Evolutionary conservation across 2,113 vertebrate species (phyloP), one percentile per base, ranked within the genome.

Genomic region (Ploceus nigricollis): DNA sequence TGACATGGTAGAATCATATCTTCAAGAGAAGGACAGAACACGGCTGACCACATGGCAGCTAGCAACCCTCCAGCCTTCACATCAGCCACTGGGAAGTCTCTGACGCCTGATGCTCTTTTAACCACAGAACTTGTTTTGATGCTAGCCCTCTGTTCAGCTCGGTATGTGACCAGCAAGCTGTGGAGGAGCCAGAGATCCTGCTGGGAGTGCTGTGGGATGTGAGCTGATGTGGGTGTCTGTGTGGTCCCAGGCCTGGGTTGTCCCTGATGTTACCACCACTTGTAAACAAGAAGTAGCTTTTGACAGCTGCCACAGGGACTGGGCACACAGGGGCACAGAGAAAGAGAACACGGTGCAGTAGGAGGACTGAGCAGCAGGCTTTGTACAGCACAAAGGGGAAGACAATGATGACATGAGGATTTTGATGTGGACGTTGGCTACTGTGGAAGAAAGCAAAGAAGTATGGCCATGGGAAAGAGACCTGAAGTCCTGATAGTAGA

Each of bases 161-260:
- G 0, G 7, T 54, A 19, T 0, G 0, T 4, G 47, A 79, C 3
- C 5, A 58, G 56, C 64, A 51, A 78, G 72, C 28, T 3, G 5
- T 1, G 2, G 73, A 82, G 45, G 11, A 65, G 23, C 13, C 57
- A 56, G 39, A 31, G 35, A 28, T 53, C 15, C 66, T 48, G 2
- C 63, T 15, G n/a, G n/a, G 61, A 64, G 48, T 2, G 2, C 7
- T 60, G 30, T 24, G 51, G 57, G n/a, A 76, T 45, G 13, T 37
- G 28, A 77, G 56, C 40, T 56, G 31, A 40, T 25, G 27, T 1
- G 3, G 47, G 13, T 56, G 45, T 4, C 57, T 33, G 8, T 11
- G 42, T 45, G 50, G 11, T 30, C 35, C 31, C n/a, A 42, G 28
- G 18, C 45, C 30, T 48, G 63, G 61, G 72, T 40, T 45, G 50